phyloP scores from a whole-genome alignment of 2,888 invertebrate species.

The Pyrrhia umbra region DNA sequence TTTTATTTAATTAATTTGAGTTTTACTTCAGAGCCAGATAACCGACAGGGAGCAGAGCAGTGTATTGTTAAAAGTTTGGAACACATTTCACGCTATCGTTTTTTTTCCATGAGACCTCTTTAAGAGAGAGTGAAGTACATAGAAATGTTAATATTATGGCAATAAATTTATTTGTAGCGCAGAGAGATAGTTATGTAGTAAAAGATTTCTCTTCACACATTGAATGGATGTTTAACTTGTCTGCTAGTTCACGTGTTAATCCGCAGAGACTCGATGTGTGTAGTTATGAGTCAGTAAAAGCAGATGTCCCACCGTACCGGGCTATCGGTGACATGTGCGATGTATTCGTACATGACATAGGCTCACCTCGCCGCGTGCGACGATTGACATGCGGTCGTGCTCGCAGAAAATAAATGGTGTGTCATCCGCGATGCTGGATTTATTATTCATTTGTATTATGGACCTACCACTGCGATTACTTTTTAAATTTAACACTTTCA shows the following conservation, averaged over 20 bases:
- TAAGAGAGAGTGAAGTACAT: too few relatives aligned
- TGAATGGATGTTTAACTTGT: constrained; percentile 29
- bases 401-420: constrained; percentile 58
- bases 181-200: background rate
- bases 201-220: constrained; percentile 5
- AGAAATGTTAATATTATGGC: too few relatives aligned
- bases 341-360: constrained; percentile 51
- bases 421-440: constrained; percentile 46
- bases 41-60: too few relatives aligned
- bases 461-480: constrained; percentile 13
- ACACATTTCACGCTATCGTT: too few relatives aligned
- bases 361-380: constrained; percentile 40
- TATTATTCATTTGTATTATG: constrained; percentile 50
- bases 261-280: constrained; percentile 17
- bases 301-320: constrained; percentile 56
- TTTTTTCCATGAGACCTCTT: too few relatives aligned
- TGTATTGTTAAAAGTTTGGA: too few relatives aligned
- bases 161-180: too few relatives aligned
- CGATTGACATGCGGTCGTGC: constrained; percentile 45
- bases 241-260: constrained; percentile 41
- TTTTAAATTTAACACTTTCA: constrained; percentile 27
- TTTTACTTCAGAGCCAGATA: too few relatives aligned
- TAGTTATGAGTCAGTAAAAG: constrained; percentile 54
- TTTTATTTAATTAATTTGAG: too few relatives aligned
- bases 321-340: constrained; percentile 58